A percentile compares a stretch with the other conserved stretches of the same genome.
Evolutionary conservation across 1,140 invertebrate species (phyloP).

Genomic region (Pseudomyrmex dendroicus): DNA sequence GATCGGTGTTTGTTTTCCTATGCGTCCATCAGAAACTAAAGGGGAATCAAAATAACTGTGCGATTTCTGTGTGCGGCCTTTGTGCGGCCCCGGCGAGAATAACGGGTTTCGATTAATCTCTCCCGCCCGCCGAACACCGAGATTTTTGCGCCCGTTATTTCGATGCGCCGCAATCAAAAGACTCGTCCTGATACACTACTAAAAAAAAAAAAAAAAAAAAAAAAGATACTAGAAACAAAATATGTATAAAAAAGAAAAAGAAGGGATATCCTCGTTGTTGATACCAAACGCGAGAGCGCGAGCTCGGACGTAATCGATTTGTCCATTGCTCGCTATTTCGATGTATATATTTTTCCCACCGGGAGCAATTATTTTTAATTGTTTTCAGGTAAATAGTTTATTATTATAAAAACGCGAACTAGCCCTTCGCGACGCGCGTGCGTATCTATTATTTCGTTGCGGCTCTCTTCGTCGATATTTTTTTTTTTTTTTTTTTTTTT

Average conservation of each 20-base stretch:
- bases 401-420: neutral
- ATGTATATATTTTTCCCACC: conserved; percentile 2
- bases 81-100: conserved; percentile 17
- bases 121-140: conserved; percentile 22
- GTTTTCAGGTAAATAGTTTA: conserved; percentile 36
- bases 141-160: conserved; percentile 56
- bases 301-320: conserved; percentile 38
- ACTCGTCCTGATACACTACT: conserved; percentile 40
- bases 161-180: conserved; percentile 54
- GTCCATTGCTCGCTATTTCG: neutral
- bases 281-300: conserved; percentile 8
- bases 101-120: conserved; percentile 49
- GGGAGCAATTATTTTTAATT: conserved; percentile 47
- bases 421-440: too few relatives aligned
- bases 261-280: neutral
- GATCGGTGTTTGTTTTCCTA: conserved; percentile 49
- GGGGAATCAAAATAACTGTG: conserved; percentile 52
- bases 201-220: neutral
- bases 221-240: conserved; percentile 27
- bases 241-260: conserved; percentile 2
- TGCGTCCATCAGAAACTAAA: conserved; percentile 57
- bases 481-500: neutral
- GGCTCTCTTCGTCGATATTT: neutral
- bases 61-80: conserved; percentile 52
- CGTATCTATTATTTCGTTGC: conserved; percentile 1